These are phyloP conservation scores for Hololepta plana DNA, from an alignment of 2,888 invertebrate species.

Conservation along the genomic window DNA sequence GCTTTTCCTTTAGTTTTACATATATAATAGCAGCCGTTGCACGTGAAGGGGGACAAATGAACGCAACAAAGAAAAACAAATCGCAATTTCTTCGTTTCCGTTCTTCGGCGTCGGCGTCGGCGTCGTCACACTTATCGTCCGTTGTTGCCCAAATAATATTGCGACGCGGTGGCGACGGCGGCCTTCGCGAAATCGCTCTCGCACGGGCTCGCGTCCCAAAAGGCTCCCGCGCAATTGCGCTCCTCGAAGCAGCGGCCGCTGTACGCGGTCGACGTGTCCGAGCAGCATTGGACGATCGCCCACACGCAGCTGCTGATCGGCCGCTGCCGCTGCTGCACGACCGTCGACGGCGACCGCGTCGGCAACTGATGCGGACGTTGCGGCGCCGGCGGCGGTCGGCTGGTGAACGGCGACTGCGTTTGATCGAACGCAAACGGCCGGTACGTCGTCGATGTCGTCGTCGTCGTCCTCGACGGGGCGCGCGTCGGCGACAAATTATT, in stretches of 20 bases:
- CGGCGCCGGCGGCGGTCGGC: slow-evolving; percentile 2
- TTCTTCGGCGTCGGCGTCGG: too few species aligned
- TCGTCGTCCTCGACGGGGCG: slow-evolving; percentile 1
- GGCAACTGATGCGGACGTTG: slow-evolving; percentile 11
- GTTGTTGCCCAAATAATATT: too few species aligned
- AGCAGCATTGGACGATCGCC: slow-evolving; percentile 61
- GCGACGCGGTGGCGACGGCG: slow-evolving; percentile 33
- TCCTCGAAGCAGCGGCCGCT: slow-evolving; percentile 49
- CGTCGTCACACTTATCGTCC: too few species aligned
- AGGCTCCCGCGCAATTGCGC: slow-evolving; percentile 50
- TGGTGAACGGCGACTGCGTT: slow-evolving; percentile 3
- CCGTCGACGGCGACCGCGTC: slow-evolving; percentile 15
- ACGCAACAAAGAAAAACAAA: too few species aligned
- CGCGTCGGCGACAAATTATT: slow-evolving; percentile 3
- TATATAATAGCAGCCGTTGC: too few species aligned
- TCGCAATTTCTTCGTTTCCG: too few species aligned
- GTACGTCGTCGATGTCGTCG: not conserved
- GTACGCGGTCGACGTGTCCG: slow-evolving; percentile 28
- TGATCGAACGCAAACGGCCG: slow-evolving; percentile 2
- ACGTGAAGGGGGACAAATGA: too few species aligned
- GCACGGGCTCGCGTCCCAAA: slow-evolving; percentile 58
- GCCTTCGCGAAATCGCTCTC: slow-evolving; percentile 37
- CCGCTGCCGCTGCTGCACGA: slow-evolving; percentile 18
- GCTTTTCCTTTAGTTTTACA: too few species aligned
- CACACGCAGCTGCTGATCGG: slow-evolving; percentile 41